Conservation (phyloP, 2,113 vertebrate genomes). For the Gadus chalcogrammus region DNA sequence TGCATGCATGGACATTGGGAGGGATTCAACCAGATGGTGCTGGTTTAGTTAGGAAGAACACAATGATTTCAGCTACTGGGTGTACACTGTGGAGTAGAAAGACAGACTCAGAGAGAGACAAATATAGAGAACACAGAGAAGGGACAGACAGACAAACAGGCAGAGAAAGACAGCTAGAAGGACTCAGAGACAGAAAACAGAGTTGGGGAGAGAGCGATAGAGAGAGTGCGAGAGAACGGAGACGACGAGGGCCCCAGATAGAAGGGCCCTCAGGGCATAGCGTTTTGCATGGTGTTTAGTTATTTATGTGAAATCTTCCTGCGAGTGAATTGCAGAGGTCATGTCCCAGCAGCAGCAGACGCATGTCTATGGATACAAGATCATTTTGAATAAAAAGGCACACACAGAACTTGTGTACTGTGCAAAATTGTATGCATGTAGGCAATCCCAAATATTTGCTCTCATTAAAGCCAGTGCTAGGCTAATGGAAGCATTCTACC, state of each 20-base stretch:
- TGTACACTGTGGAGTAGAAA: not conserved
- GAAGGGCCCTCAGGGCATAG: conserved; percentile 40
- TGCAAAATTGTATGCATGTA: not conserved
- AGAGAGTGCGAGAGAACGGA: conserved; percentile 8
- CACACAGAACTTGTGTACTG: not conserved
- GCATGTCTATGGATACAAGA: conserved; percentile 30
- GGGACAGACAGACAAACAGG: conserved; percentile 27
- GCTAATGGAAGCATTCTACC: not conserved
- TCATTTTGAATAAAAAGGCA: not conserved
- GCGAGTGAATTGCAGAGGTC: conserved; percentile 62
- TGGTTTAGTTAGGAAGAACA: too few species aligned
- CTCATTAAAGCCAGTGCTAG: not conserved
- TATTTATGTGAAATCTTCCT: conserved; percentile 64
- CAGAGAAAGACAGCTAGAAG: conserved; percentile 34
- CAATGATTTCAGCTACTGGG: too few species aligned
- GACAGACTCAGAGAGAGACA: conserved; percentile 15
- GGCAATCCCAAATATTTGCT: not conserved
- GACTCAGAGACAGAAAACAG: conserved; percentile 25
- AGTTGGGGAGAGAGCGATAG: not conserved
- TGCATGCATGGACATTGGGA: conserved; percentile 15
- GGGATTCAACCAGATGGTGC: not conserved
- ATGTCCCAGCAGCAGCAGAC: conserved; percentile 49
- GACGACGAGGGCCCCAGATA: conserved; percentile 30
- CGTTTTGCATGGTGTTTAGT: conserved; percentile 61
- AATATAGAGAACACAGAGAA: conserved; percentile 31